Evolutionary conservation across 2,888 invertebrate genomes (phyloP), one percentile per base, ranked within the genome.

Genomic region (Ennomos fuscantarius): DNA sequence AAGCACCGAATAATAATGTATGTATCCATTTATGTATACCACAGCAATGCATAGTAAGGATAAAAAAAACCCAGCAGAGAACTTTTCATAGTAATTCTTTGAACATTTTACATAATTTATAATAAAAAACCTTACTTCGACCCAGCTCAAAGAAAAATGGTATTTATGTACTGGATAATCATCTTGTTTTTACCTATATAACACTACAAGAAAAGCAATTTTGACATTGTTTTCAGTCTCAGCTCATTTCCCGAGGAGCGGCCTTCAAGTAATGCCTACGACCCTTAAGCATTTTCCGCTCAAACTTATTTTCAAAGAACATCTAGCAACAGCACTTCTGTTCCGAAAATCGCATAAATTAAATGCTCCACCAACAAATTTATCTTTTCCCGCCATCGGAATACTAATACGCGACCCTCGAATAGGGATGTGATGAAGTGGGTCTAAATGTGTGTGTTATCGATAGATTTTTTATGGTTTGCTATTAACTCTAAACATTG

Each of bases 341-440:
- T 69, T 70, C 74, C 68, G 77, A 84, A 87, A 87, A 85, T 82
- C 74, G 84, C 86, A 88, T 89, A 88, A 89, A 89, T 89, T 89
- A 89, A 87, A 85, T 82, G 84, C 79, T 79, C 84, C 80, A 80
- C 80, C 84, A 88, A 86, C 87, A 85, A 87, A 88, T 87, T 90
- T 91, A 89, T 90, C 87, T 88, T 87, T 84, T 85, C 80, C 72
- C 82, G 81, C 87, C 86, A 87, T 87, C 90, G 76, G 91, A 84
- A 90, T 91, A 91, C 90, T 91, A 90, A 91, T 89, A 86, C 76
- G 63, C 65, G 68, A 71, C 74, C 75, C 79, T 72, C 70, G 68
- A 53, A 34, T 54, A 54, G 42, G 45, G 53, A 36, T 49, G 52
- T 9, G 34, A 48, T 43, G 15, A 9, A 60, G 69, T 41, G 34